Evolutionary conservation across 2,797 vertebrate genomes (phyloP), one percentile per base, ranked within the genome.

Genomic region (Tympanoctomys barrerae): DNA sequence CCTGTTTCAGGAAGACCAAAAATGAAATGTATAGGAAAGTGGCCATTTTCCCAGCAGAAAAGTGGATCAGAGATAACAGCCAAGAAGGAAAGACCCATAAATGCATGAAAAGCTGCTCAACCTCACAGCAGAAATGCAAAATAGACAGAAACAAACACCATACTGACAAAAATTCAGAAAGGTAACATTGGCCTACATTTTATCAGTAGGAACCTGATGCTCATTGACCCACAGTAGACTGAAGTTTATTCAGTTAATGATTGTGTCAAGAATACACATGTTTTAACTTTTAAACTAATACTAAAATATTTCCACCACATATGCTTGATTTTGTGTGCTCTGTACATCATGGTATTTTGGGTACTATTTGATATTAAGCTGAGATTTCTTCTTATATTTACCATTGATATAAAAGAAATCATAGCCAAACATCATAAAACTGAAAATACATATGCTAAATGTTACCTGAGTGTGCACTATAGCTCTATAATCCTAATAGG

Each of bases 71-170:
- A 36, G 21, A 52, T 49, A 86, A 14, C 36, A 88, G 77, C 52
- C 77, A 42, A 33, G 80, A 89, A 66, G 68, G 49, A 83, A 91
- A 83, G 78, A 68, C 4, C 9, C 21, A 87, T 87, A 90, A 52
- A 64, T 75, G 46, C 31, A 26, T 84, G 54, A 79, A 92, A 89
- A 90, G 70, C 26, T 64, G 11, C 28, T 89, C 39, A 73, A 49
- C n/a, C 19, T 94, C 64, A 39, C 49, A 91, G 62, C 64, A 91
- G 70, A 96, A 91, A 91, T 89, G 54, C 11, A 94, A 75, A 94
- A 62, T 86, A 91, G 83, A 75, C 46, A 61, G 64, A 90, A 10
- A 28, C 78, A 61, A 81, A 84, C 9, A 70, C 6, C 22, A 66
- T 16, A 66, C 78, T 66, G 83, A 54, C 83, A 57, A 54, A 95